Percentiles rank a stretch among this genome's conserved stretches.
Conservation (phyloP, 2,888 invertebrate species). For the Volucella bombylans region DNA sequence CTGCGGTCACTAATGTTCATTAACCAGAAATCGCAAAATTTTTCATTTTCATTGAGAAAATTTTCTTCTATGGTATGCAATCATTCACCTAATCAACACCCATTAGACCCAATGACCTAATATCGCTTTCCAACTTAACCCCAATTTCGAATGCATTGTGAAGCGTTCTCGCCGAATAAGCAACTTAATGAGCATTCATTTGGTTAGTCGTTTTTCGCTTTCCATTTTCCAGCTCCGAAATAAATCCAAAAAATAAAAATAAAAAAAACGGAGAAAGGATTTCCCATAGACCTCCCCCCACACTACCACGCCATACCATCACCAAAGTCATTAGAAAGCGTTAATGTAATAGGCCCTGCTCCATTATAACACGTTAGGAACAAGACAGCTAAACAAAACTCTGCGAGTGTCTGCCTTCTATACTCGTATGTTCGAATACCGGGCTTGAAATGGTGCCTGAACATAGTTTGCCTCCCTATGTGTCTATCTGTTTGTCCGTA, state of each 20-base stretch:
- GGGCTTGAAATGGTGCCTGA: too few relatives aligned
- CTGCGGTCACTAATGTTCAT: neutral
- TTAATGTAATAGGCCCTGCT: conserved; percentile 63
- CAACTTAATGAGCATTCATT: conserved; percentile 64
- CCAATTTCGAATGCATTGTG: conserved; percentile 65
- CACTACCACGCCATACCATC: neutral
- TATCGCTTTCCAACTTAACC: conserved; percentile 46
- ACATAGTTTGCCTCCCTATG: neutral
- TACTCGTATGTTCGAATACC: too few relatives aligned
- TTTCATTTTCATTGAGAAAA: neutral
- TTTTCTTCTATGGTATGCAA: neutral
- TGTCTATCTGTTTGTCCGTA: conserved; percentile 24
- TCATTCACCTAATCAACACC: conserved; percentile 59
- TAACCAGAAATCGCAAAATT: neutral
- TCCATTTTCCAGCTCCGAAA: conserved; percentile 39
- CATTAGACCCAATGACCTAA: conserved; percentile 48
- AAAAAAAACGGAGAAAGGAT: too few relatives aligned
- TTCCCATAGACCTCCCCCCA: neutral
- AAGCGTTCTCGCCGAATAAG: conserved; percentile 29
- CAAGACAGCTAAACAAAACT: conserved; percentile 28
- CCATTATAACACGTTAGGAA: conserved; percentile 53
- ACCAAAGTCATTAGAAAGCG: conserved; percentile 62
- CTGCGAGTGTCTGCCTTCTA: neutral
- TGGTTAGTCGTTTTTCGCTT: conserved; percentile 32
- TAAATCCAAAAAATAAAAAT: too few relatives aligned